Evolutionary conservation across 2,113 vertebrate species (phyloP).

Genomic region (Cettia cetti): DNA sequence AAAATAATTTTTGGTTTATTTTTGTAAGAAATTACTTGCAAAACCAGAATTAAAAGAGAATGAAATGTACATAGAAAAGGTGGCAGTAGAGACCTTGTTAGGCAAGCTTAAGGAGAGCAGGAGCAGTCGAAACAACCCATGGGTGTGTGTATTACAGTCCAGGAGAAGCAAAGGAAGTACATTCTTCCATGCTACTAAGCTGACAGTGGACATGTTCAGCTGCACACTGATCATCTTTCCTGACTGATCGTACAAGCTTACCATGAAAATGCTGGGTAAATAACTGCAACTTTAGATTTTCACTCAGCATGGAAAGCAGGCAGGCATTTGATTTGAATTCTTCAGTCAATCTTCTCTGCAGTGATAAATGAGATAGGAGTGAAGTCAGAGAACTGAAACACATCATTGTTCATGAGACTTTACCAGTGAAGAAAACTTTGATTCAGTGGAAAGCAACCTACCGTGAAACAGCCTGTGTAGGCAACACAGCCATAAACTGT

Average conservation of each 20-base stretch:
- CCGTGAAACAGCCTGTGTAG: neutral
- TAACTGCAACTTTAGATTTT: neutral
- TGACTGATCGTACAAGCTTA: neutral
- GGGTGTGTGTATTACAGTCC: neutral
- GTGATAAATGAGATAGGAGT: neutral
- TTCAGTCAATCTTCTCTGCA: neutral
- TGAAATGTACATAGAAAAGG: neutral
- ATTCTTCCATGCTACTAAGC: neutral
- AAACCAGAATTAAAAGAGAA: neutral
- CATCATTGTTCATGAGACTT: neutral
- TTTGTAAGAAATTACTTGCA: neutral
- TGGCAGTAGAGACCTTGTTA: neutral
- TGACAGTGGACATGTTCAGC: neutral
- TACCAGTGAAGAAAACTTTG: neutral
- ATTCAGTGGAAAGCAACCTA: neutral
- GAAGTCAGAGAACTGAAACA: neutral
- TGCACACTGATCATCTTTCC: neutral
- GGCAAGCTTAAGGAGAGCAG: neutral
- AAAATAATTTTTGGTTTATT: neutral
- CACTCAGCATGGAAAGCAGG: neutral
- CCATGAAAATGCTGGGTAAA: neutral
- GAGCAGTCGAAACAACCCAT: neutral
- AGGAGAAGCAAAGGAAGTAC: neutral
- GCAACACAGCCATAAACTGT: neutral
- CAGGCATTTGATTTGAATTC: neutral